phyloP scores from a whole-genome alignment of 1,140 invertebrate species.

The Meloidogyne hapla region DNA sequence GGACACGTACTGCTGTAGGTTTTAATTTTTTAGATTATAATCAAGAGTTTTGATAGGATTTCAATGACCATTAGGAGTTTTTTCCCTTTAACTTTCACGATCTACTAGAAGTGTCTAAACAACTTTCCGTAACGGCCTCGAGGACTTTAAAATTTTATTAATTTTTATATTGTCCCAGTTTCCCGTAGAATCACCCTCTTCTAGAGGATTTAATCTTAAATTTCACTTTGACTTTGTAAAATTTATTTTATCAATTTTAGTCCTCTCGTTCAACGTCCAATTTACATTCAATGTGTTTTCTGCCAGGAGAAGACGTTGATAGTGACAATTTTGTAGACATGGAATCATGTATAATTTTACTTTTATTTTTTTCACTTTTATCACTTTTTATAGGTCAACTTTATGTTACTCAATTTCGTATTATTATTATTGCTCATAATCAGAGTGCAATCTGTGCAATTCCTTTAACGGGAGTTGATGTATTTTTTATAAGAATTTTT shows the following conservation, averaged over 20 bases:
- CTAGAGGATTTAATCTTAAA: too few species aligned
- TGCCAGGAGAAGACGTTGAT: conserved; percentile 43
- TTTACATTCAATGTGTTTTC: conserved; percentile 36
- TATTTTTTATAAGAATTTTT: background rate
- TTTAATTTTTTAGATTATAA: conserved; percentile 10
- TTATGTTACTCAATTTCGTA: conserved; percentile 42
- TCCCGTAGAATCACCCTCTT: too few species aligned
- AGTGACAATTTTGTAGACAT: conserved; percentile 35
- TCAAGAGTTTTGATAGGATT: too few species aligned
- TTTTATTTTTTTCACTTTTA: background rate
- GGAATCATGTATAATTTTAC: conserved; percentile 17
- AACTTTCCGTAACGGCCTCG: too few species aligned
- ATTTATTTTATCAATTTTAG: conserved; percentile 23
- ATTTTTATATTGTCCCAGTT: too few species aligned
- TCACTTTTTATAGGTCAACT: conserved; percentile 28
- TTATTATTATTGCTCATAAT: conserved; percentile 45
- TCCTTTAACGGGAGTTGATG: conserved; percentile 36
- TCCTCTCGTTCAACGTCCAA: conserved; percentile 68
- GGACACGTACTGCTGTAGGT: conserved; percentile 24
- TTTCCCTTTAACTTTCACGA: too few species aligned
- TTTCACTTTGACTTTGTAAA: background rate
- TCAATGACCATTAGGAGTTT: too few species aligned
- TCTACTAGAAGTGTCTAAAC: too few species aligned
- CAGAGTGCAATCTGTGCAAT: conserved; percentile 43
- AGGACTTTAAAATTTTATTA: too few species aligned